Evolutionary conservation across 2,888 invertebrate genomes (phyloP), one percentile per base, ranked within the genome.

Genomic region (Syrista parreyssii): DNA sequence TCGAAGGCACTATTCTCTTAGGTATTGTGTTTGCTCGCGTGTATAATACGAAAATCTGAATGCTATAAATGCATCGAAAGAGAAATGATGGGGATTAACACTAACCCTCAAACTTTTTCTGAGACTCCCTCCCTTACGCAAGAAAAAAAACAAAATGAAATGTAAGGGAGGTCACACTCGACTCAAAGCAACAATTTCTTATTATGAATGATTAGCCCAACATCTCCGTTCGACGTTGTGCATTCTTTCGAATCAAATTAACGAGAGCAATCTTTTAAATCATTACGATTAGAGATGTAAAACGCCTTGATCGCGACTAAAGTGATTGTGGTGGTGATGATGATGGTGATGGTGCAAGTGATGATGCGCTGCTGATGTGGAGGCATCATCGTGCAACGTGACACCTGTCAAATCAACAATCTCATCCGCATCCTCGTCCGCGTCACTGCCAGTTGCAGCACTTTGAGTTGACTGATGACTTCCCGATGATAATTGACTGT

Each of bases 371-470:
- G 86, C 84, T 33, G 88, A 86, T 11, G 88, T 85, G 40, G 89
- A 84, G 12, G 88, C 89, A 75, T 91, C 91, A 31, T 94, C 94
- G 73, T 94, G 93, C 12, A 94, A 89, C 1, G 95, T 94, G 3
- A 94, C 94, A 0, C 95, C 95, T 9, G 97, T 98, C 76, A 98
- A 93, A 92, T 98, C 98, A 35, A 97, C 96, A 77, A 98, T 96
- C 92, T 98, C 98, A 89, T 98, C 98, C 87, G 97, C 96, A 88
- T 98, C 98, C 88, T 94, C 94, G 0, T 92, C 93, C 88, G 94
- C 94, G 0, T 92, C 93, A 72, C 95, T 95, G 76, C 93, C 93
- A 85, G 94, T 94, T 84, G 94, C 94, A 36, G 94, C 94, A 85
- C 94, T 95, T 80, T 95, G 94, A 83, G 93, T 93, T 31, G 95